These are phyloP conservation scores for Poicephalus gulielmi DNA, from an alignment of 2,113 vertebrate genomes.

Conservation along the genomic window DNA sequence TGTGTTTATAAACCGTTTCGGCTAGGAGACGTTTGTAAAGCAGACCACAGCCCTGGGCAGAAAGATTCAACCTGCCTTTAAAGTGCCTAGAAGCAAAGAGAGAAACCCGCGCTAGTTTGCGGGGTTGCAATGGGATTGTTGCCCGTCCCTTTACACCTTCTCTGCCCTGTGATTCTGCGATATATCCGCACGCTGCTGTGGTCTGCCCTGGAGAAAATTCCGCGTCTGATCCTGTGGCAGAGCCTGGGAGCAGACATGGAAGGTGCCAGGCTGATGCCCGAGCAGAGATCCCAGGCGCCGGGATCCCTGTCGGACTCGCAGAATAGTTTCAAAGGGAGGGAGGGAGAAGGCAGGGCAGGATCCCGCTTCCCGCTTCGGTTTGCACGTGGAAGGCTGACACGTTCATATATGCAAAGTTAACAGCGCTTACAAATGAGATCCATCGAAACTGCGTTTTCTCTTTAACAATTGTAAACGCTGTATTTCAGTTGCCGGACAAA, in stretches of 20 bases:
- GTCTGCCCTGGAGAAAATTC: neutral
- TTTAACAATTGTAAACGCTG: neutral
- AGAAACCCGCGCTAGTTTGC: neutral
- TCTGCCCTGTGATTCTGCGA: rapidly evolving
- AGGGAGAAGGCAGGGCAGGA: neutral
- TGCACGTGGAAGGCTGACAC: neutral
- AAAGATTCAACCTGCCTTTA: neutral
- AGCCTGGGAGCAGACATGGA: neutral
- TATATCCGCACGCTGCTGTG: neutral
- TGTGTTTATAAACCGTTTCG: neutral
- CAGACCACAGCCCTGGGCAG: neutral
- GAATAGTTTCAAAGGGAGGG: neutral
- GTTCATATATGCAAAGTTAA: neutral
- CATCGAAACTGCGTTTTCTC: neutral
- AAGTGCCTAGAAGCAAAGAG: neutral
- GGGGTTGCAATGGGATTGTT: rapidly evolving
- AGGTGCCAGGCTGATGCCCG: neutral
- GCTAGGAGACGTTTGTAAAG: rapidly evolving
- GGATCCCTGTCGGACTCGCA: neutral
- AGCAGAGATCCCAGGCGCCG: neutral
- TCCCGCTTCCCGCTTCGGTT: neutral
- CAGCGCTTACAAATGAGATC: rapidly evolving
- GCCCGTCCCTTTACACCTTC: neutral
- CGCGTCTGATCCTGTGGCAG: neutral
- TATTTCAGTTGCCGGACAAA: neutral